Evolutionary conservation across 2,888 invertebrate species (phyloP), one percentile per base, ranked within the genome.

Genomic region (Dicyrtoma fusca): DNA sequence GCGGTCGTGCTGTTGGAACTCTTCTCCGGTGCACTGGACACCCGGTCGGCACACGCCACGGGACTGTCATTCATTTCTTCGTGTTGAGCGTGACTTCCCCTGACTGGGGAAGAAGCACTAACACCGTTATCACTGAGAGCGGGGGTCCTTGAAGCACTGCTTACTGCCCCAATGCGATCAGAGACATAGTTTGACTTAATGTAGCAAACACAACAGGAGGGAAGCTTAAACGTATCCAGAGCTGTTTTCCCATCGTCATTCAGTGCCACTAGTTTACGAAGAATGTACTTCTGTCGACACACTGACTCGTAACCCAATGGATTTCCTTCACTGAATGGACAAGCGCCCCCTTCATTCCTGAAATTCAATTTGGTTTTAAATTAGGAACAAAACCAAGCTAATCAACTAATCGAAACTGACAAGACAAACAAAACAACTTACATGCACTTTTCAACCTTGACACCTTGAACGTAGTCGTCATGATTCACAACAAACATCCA

Each of bases 191-290:
- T 79, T 80, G 55, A 72, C 75, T 64, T 82, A 23, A 86, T 80
- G 57, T 86, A 85, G 81, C 92, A 92, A 65, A 90, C 88, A 82
- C 92, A 92, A 80, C 92, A 92, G 23, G 90, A 89, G 0, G 92
- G 92, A 66, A 92, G 84, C 79, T 85, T 75, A 59, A 81, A 81
- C 17, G 80, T 76, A 69, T 81, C 81, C 42, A 78, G 73, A 53
- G 78, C 81, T 25, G 80, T 81, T 59, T 82, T 81, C 55, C 82
- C 81, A 10, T 81, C 80, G 21, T 81, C 81, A 59, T 80, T 85
- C 0, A 90, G 78, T 0, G 89, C 87, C 19, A 88, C 81, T 71
- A 89, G 80, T 76, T 86, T 85, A 49, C 87, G 82, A 76, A 86
- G 86, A 49, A 87, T 85, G 81, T 83, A 88, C 81, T 88, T 88